Evolutionary conservation across 1,140 invertebrate genomes (phyloP).

Genomic region (Sminthurinus signatus): DNA sequence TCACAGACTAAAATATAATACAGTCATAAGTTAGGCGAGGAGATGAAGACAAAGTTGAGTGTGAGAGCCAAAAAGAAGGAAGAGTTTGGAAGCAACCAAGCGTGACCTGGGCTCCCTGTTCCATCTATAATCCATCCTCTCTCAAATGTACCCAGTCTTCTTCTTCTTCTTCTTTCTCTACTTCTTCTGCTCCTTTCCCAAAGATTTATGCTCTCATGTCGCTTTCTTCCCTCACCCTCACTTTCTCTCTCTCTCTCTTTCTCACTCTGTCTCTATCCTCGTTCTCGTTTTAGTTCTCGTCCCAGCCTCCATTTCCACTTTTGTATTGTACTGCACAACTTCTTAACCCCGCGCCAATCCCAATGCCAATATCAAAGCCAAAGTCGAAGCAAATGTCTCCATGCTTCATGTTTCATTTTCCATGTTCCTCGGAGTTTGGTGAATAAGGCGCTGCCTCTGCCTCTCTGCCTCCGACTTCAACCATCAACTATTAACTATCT

Average conservation of each 20-base stretch:
- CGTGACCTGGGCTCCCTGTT: slow-evolving; percentile 5
- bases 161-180: too few species aligned
- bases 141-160: slow-evolving; percentile 1
- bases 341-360: too few species aligned
- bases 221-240: not conserved
- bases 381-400: not conserved
- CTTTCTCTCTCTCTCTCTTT: not conserved
- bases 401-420: not conserved
- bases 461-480: not conserved
- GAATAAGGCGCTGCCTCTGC: too few species aligned
- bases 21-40: not conserved
- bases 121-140: slow-evolving; percentile 16
- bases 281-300: too few species aligned
- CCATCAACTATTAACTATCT: too few species aligned
- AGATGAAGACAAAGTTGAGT: not conserved
- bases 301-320: too few species aligned
- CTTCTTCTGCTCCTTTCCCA: too few species aligned
- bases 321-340: too few species aligned
- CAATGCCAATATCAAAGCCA: too few species aligned
- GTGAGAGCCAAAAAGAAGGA: not conserved
- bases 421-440: too few species aligned
- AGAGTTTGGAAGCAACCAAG: slow-evolving; percentile 1
- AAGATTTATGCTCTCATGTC: slow-evolving; percentile 14
- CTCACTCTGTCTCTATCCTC: not conserved
- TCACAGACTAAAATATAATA: not conserved